Base-by-base conservation (phyloP, 2,888 invertebrate genomes). In the Erebia epiphron region DNA sequence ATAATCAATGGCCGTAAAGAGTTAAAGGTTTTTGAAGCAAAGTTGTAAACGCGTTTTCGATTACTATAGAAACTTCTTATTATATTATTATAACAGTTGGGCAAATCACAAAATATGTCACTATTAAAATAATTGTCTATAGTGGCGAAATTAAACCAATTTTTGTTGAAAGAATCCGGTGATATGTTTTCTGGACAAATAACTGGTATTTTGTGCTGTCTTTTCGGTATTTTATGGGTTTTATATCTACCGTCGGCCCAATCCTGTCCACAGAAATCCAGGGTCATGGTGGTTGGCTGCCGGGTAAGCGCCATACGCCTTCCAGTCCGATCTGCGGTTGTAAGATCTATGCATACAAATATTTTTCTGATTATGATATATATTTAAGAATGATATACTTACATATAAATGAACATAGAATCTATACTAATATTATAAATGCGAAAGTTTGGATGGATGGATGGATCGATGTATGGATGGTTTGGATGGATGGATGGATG, bases 281-380 rank as follows among this genome's bases (percentile, higher is more conserved):
- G 95, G 95, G 85, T 95, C 95, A 79, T 95, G 94, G 76, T 94
- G 93, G 81, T 95, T 95, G 65, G 95, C 94, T 3, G 94, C 94
- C 52, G 95, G 95, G 80, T 95, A 94, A 11, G 87, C 88, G 8
- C 94, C 94, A 79, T 94, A 94, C 77, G 90, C 84, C 79, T 95
- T 93, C 80, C 95, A 93, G 85, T 95, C 90, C 73, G 95, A 95
- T 87, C 95, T 93, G 90, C 93, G 92, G 90, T 93, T 92, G 92
- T 93, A 92, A 88, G 92, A 91, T 91, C 92, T 93, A 46, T 46
- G 90, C 87, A 86, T 90, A 91, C 89, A 91, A 89, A 85, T 82
- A 83, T 83, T 86, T 86, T 86, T 84, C 79, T 71, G 56, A 67
- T 65, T 73, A 66, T 69, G 35, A 35, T 1, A 35, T 26, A 26